Conservation (phyloP, 2,888 invertebrate genomes). For the Petrolisthes cinctipes region DNA sequence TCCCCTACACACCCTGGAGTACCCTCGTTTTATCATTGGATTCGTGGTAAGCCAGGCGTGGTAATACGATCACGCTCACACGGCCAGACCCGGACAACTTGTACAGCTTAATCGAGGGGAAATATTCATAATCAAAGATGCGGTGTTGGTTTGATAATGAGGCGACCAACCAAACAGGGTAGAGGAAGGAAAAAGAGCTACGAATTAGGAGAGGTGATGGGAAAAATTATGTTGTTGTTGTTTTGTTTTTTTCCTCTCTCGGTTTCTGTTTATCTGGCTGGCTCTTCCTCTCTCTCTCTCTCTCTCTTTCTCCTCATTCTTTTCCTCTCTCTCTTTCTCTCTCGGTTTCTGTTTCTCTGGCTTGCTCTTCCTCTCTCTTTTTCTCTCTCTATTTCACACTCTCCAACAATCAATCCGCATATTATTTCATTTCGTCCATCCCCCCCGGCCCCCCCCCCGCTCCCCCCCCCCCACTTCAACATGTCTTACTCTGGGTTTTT, state of each 20-base stretch:
- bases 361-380: no score
- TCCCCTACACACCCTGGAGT: not conserved
- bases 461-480: not conserved
- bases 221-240: not conserved
- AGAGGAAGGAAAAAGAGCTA: not conserved
- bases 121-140: constrained; percentile 39
- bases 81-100: constrained; percentile 30
- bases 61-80: constrained; percentile 26
- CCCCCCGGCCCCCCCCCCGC: not conserved
- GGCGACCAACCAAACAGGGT: not conserved
- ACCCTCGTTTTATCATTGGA: constrained; percentile 41
- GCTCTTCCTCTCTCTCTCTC: no score
- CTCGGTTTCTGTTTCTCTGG: no score
- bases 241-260: no score
- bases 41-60: constrained; percentile 36
- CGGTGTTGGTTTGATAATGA: not conserved
- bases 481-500: no score
- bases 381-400: no score
- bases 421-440: not conserved
- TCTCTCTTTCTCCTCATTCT: no score
- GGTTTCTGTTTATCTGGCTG: no score
- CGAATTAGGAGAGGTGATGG: not conserved
- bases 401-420: no score
- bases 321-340: no score
- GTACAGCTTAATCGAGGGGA: constrained; percentile 31